These are phyloP conservation scores for Andrena hattorfiana DNA, from an alignment of 2,888 invertebrate genomes.

Conservation along the genomic window DNA sequence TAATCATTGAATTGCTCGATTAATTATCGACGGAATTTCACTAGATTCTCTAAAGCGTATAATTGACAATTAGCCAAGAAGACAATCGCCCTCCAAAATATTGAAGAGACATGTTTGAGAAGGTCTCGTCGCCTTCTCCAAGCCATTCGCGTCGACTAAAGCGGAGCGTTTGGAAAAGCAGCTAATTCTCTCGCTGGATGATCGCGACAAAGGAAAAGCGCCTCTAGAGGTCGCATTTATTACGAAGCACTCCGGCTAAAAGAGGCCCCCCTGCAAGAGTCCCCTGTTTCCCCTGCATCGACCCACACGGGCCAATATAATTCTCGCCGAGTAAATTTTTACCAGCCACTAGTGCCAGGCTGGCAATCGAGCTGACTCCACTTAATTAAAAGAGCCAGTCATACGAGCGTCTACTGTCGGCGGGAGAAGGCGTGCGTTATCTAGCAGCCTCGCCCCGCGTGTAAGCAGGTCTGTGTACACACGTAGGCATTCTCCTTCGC, in stretches of 20 bases:
- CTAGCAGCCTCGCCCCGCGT: slow-evolving; percentile 74
- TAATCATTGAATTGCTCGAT: too few relatives aligned
- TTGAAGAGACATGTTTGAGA: background rate
- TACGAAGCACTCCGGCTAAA: slow-evolving; percentile 32
- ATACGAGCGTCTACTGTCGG: slow-evolving; percentile 61
- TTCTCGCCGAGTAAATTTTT: slow-evolving; percentile 71
- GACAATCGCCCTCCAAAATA: background rate
- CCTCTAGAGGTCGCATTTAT: slow-evolving; percentile 22
- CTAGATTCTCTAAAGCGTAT: too few relatives aligned
- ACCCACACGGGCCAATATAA: slow-evolving; percentile 63
- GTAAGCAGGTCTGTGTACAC: slow-evolving; percentile 69
- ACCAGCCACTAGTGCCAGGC: slow-evolving; percentile 36
- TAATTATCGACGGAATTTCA: too few relatives aligned
- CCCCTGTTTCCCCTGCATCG: slow-evolving; percentile 23
- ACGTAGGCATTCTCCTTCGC: slow-evolving; percentile 57
- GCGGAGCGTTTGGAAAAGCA: background rate
- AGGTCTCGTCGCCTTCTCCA: background rate
- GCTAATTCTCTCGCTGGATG: slow-evolving; percentile 29
- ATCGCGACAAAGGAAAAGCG: slow-evolving; percentile 18
- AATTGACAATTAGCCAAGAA: too few relatives aligned
- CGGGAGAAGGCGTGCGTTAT: slow-evolving; percentile 78
- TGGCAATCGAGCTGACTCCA: slow-evolving; percentile 75
- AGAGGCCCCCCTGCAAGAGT: slow-evolving; percentile 8
- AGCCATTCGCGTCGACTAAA: background rate
- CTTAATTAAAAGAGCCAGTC: slow-evolving; percentile 77